Conservation (phyloP, 2,888 invertebrate species). For the Eurytoma adleriae region DNA sequence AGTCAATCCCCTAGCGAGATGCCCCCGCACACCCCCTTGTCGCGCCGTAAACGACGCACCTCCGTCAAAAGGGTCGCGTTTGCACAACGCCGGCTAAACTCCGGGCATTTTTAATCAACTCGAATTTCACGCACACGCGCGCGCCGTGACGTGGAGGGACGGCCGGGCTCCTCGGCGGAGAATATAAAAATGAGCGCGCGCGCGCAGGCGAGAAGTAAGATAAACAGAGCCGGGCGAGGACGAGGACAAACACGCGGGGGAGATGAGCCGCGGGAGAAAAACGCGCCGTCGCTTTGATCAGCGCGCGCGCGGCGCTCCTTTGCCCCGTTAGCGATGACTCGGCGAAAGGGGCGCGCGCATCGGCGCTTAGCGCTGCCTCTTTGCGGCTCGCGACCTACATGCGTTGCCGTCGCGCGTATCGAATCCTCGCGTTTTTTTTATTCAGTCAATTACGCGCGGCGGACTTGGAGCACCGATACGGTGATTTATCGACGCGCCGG, state of each 20-base stretch:
- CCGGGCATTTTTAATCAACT: slow-evolving; percentile 35
- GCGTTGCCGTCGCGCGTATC: too few species aligned
- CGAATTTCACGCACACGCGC: background rate
- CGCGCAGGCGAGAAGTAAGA: slow-evolving; percentile 12
- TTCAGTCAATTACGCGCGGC: too few species aligned
- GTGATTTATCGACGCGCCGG: too few species aligned
- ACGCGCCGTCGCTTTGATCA: slow-evolving; percentile 35
- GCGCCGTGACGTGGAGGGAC: background rate
- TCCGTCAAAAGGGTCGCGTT: background rate
- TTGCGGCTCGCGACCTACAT: too few species aligned
- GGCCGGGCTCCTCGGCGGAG: background rate
- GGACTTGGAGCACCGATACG: too few species aligned
- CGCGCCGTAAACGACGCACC: too few species aligned
- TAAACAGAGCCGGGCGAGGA: slow-evolving; percentile 21
- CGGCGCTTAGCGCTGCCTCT: too few species aligned
- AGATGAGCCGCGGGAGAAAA: background rate
- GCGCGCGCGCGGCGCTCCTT: background rate
- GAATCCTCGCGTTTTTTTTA: too few species aligned
- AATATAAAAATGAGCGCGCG: background rate
- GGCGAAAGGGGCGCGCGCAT: too few species aligned
- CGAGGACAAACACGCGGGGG: background rate
- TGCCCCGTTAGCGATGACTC: too few species aligned
- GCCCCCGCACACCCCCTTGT: background rate
- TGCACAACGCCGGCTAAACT: slow-evolving; percentile 8
- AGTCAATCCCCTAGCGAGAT: too few species aligned